A percentile compares a stretch with the other conserved stretches of the same genome.
phyloP scores from a whole-genome alignment of 1,140 invertebrate genomes.

The Drosophila athabasca region DNA sequence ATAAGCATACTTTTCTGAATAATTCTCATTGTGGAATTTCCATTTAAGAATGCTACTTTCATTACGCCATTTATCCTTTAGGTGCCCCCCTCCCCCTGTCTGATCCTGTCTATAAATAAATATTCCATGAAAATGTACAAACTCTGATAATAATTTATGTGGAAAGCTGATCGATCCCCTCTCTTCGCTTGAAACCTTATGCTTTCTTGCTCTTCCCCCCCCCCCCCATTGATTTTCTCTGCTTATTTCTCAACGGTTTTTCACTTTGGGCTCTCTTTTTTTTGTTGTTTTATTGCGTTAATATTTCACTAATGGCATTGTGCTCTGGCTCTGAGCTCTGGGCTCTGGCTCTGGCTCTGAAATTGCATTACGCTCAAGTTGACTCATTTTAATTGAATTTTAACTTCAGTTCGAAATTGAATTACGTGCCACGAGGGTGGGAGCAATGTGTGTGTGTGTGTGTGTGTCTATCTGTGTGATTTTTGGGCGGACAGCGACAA shows the following conservation, averaged over 20 bases:
- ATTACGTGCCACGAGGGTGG: slow-evolving; percentile 65
- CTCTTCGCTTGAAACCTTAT: slow-evolving; percentile 21
- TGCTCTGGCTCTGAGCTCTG: slow-evolving; percentile 21
- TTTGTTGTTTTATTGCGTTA: slow-evolving; percentile 64
- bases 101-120: no score
- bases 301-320: slow-evolving; percentile 82
- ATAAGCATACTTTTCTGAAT: no score
- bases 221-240: slow-evolving; percentile 2
- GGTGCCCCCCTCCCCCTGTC: no score
- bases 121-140: no score
- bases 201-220: slow-evolving; percentile 22
- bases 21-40: no score
- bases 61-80: no score
- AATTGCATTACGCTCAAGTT: slow-evolving; percentile 82
- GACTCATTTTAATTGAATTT: slow-evolving; percentile 83
- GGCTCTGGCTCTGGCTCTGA: slow-evolving; percentile 18
- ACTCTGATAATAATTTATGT: neutral
- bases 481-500: slow-evolving; percentile 3
- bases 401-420: slow-evolving; percentile 82
- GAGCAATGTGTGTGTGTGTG: slow-evolving; percentile 5
- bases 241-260: slow-evolving; percentile 14
- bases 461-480: slow-evolving; percentile 5
- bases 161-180: neutral
- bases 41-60: no score
- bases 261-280: slow-evolving; percentile 11